Evolutionary conservation across 2,888 invertebrate species (phyloP).

Genomic region (Holacanthella duospinosa): DNA sequence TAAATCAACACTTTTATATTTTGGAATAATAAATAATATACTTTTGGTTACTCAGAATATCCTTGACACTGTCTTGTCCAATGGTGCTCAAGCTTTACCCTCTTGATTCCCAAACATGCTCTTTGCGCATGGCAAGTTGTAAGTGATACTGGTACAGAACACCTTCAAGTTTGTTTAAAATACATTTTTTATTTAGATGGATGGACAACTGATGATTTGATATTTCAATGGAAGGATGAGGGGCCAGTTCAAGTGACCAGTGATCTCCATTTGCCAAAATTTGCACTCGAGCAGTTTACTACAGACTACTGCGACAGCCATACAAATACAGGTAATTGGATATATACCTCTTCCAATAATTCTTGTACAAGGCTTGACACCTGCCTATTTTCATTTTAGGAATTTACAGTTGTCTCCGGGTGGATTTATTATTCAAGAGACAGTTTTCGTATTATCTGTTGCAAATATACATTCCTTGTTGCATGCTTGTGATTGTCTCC

Average conservation of each 20-base stretch:
- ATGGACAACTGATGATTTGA: constrained; percentile 89
- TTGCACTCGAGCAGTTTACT: constrained; percentile 83
- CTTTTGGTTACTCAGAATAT: constrained; percentile 18
- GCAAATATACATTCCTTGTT: constrained; percentile 97
- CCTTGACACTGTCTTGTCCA: constrained; percentile 4
- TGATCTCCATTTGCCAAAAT: constrained; percentile 82
- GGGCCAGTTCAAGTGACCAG: constrained; percentile 91
- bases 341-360: not conserved
- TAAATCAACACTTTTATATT: constrained; percentile 39
- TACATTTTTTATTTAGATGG: constrained; percentile 57
- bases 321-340: constrained; percentile 76
- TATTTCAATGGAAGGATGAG: constrained; percentile 89
- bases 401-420: constrained; percentile 95
- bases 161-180: not conserved
- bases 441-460: constrained; percentile 98
- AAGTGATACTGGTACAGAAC: not conserved
- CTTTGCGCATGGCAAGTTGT: constrained; percentile 8
- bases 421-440: constrained; percentile 87
- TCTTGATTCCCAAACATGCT: not conserved
- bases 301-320: constrained; percentile 93
- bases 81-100: constrained; percentile 3
- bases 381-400: constrained; percentile 49
- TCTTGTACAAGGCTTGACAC: not conserved
- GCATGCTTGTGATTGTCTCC: constrained; percentile 92
- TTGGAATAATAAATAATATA: not conserved